Percentiles rank a stretch among this genome's conserved stretches.
These are phyloP conservation scores for Oxyteleia sp. DNA, from an alignment of 2,888 invertebrate genomes.

Conservation along the genomic window DNA sequence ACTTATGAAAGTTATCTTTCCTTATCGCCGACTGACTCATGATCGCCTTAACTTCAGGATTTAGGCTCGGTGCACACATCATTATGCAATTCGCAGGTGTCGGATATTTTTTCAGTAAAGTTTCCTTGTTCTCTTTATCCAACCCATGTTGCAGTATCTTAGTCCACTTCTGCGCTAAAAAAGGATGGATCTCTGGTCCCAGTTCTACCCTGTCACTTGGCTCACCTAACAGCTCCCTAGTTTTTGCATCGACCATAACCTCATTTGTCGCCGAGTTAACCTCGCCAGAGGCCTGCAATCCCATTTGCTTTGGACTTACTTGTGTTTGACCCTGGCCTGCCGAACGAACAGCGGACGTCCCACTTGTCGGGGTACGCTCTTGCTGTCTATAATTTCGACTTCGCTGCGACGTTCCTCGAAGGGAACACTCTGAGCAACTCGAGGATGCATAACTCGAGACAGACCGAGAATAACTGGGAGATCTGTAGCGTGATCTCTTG, in stretches of 20 bases:
- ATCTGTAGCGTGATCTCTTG: too few species aligned
- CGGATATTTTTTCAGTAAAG: slow-evolving; percentile 11
- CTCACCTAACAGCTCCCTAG: slow-evolving; percentile 13
- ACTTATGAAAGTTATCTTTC: slow-evolving; percentile 5
- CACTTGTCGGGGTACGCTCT: slow-evolving; percentile 19
- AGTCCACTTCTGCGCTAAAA: slow-evolving; percentile 8
- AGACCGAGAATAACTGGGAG: too few species aligned
- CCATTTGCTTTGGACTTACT: too few species aligned
- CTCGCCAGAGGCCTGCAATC: neutral
- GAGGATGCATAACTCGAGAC: neutral
- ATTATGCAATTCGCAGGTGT: neutral
- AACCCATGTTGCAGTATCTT: slow-evolving; percentile 17
- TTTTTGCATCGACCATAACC: neutral
- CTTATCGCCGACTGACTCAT: slow-evolving; percentile 10
- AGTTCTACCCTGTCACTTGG: neutral
- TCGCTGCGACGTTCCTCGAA: slow-evolving; percentile 20
- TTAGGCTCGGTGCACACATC: slow-evolving; percentile 10
- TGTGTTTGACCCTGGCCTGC: too few species aligned
- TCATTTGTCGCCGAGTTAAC: neutral
- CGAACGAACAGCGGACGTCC: slow-evolving; percentile 17
- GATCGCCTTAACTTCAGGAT: slow-evolving; percentile 5
- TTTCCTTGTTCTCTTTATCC: neutral
- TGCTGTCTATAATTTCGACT: neutral
- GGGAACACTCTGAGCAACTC: slow-evolving; percentile 19
- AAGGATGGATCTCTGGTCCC: slow-evolving; percentile 9